Base-by-base conservation (phyloP, 2,888 invertebrate species). In the Pollenia labialis region DNA sequence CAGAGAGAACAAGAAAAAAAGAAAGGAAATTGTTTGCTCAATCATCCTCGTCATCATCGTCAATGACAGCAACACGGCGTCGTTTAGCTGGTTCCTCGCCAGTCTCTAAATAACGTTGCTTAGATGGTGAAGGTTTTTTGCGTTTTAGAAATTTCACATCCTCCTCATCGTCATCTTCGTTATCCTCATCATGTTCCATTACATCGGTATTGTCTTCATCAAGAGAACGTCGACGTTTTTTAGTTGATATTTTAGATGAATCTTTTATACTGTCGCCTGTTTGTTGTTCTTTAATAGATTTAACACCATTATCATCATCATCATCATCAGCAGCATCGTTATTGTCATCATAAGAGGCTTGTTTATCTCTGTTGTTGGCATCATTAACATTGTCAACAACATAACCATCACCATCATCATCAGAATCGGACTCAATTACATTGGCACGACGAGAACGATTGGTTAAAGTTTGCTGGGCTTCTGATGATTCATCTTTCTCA, bases 361-460 rank as follows among this genome's bases (percentile, higher is more conserved):
- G 74, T 76, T 87, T 77, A 71, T 79, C 66, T n/a, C 16, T 62
- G 50, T 58, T 80, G 68, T 77, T 81, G 82, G 23, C 83, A 76
- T 72, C 74, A 83, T 85, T 87, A 80, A 85, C 75, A 82, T 62
- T 74, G 79, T 85, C 74, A 85, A 85, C 79, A 80, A 42, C 79
- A 60, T 66, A 83, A 72, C 72, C 81, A 44, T 77, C 83, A 52
- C 81, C 88, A 54, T 89, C 88, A 10, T 89, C 90, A 88, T 92
- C 92, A 87, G 91, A 92, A 90, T 93, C 92, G 76, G 93, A 93
- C 89, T 93, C 92, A 90, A 93, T 93, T 91, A 93, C 89, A 90
- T 92, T 92, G 89, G 89, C 89, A 88, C 92, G 92, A 89, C 92
- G 92, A 90, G 90, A 90, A 88, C 91, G 91, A 85, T 89, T 90